phyloP scores from a whole-genome alignment of 2,797 vertebrate species.

The Gambusia yucatana region DNA sequence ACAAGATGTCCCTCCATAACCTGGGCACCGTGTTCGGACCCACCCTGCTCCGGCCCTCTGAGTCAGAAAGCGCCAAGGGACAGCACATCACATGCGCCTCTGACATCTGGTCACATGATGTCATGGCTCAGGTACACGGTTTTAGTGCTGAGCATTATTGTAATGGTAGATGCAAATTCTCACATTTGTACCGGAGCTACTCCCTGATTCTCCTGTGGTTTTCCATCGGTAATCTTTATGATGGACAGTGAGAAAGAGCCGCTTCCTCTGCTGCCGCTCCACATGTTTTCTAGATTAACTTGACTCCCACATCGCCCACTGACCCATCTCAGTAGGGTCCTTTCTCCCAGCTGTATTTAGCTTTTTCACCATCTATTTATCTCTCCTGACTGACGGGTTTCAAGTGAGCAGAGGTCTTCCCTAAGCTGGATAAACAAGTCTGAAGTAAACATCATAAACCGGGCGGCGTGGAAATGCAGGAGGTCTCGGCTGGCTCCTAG shows the following conservation, averaged over 20 bases:
- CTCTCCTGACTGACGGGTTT: slow-evolving; percentile 52
- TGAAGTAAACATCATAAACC: slow-evolving; percentile 54
- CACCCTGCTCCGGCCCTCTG: slow-evolving; percentile 95
- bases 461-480: slow-evolving; percentile 2
- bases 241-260: not conserved
- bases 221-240: not conserved
- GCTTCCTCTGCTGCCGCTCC: slow-evolving; percentile 3
- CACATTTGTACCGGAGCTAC: not conserved
- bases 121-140: slow-evolving; percentile 93
- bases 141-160: not conserved
- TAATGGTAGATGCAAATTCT: not conserved
- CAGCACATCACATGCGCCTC: slow-evolving; percentile 90
- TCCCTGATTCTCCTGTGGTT: not conserved
- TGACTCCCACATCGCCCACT: slow-evolving; percentile 53
- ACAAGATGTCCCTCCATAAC: slow-evolving; percentile 99
- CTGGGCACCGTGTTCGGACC: slow-evolving; percentile 97
- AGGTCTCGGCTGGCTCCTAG: slow-evolving; percentile 19
- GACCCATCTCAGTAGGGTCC: slow-evolving; percentile 46
- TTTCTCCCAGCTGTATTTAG: slow-evolving; percentile 74
- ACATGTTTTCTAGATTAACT: slow-evolving; percentile 24
- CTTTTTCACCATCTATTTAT: slow-evolving; percentile 45
- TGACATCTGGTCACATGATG: slow-evolving; percentile 98
- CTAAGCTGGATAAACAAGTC: slow-evolving; percentile 54
- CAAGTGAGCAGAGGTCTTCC: slow-evolving; percentile 56
- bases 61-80: slow-evolving; percentile 89